Evolutionary conservation across 2,888 invertebrate genomes (phyloP), one percentile per base, ranked within the genome.

Genomic region (Rhaphigaster nebulosa): DNA sequence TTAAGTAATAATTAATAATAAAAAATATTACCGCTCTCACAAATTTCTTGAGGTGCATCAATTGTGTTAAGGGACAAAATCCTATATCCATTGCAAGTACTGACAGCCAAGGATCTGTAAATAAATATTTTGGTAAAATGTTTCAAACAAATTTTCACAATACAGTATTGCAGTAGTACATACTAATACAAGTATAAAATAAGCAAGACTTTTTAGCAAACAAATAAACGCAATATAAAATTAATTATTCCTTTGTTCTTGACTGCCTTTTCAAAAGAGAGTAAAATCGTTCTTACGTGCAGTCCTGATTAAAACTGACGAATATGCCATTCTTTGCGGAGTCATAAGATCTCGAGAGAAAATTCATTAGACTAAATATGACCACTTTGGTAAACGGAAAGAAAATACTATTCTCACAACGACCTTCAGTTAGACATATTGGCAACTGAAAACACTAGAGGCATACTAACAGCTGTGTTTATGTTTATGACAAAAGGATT

Each of bases 241-340:
- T 52, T 20, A n/a, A 60, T 26, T n/a, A n/a, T 84, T 38, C 70
- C 84, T 84, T 84, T 84, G 84, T 84, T 84, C 45, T 38, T 1
- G 20, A 38, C 18, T 65, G 12, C 4, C n/a, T 15, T 15, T 26
- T 80, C 41, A 84, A 26, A n/a, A 45, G 0, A 41, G 15, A 80
- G 13, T 2, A 29, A 76, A 76, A 34, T 23, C 15, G 34, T 92
- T 96, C 98, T 97, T 97, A 99, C 99, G 98, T 97, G 96, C 97
- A 97, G 94, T 99, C 99, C 94, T 99, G 99, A 94, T 99, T 99
- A 94, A 99, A 99, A 95, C 98, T 98, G 93, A 98, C 98, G 94
- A 98, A 98, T 94, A 97, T 96, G 94, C 97, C 96, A 94, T 97
- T 97, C 94, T 96, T 96, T 95, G 96, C 96, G 94, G 91, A 90